phyloP scores from a whole-genome alignment of 2,888 invertebrate genomes.

The Oasisia sp. region DNA sequence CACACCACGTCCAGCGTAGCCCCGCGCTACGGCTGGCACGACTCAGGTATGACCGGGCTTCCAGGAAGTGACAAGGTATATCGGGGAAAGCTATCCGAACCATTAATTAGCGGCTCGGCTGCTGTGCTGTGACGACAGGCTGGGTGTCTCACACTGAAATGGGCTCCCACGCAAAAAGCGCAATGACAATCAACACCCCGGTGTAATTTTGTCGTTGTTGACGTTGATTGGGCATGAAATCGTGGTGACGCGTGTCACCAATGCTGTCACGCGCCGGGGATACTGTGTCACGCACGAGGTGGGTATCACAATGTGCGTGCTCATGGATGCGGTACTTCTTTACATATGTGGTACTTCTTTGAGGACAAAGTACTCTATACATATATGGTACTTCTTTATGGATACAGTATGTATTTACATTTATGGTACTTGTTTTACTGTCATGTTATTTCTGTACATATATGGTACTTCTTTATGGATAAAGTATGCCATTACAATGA shows the following conservation, averaged over 20 bases:
- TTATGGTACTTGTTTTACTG: too few species aligned
- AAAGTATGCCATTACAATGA: too few species aligned
- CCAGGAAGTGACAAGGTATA: neutral
- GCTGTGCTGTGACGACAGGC: neutral
- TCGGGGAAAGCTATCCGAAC: neutral
- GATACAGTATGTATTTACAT: too few species aligned
- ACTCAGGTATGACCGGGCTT: neutral
- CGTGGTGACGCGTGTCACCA: neutral
- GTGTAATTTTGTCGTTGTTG: neutral
- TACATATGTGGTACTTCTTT: neutral
- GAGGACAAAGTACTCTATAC: too few species aligned
- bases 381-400: too few species aligned
- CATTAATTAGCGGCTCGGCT: neutral
- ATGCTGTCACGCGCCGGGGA: too few species aligned
- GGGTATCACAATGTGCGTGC: neutral
- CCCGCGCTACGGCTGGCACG: neutral
- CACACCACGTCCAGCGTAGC: neutral
- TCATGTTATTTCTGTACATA: too few species aligned
- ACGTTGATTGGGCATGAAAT: neutral
- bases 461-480: too few species aligned
- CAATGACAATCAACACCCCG: neutral
- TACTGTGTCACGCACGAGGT: neutral
- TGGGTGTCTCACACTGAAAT: neutral
- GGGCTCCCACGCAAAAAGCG: neutral
- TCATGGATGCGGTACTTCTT: neutral